These are phyloP conservation scores for Struthidea cinerea DNA, from an alignment of 2,113 vertebrate genomes.

Conservation along the genomic window DNA sequence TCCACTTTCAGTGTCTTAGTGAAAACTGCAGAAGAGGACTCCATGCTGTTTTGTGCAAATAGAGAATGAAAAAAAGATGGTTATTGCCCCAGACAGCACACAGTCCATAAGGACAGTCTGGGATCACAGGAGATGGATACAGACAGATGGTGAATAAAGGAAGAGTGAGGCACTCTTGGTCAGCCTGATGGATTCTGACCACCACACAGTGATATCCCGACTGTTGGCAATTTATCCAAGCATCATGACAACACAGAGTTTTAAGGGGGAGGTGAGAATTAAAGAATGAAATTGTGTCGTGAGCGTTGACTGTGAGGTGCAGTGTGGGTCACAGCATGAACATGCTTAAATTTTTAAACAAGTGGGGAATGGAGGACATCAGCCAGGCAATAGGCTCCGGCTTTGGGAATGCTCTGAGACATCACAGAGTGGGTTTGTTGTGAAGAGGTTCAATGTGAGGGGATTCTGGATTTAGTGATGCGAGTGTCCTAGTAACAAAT, in stretches of 20 bases:
- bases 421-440: not conserved
- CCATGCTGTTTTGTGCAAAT: not conserved
- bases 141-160: conserved; percentile 20
- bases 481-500: not conserved
- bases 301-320: not conserved
- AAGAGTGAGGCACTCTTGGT: not conserved
- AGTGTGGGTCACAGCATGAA: not conserved
- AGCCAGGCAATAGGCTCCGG: rapidly evolving
- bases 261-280: not conserved
- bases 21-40: not conserved
- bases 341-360: not conserved
- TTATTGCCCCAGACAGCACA: not conserved
- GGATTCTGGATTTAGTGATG: not conserved
- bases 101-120: not conserved
- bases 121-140: not conserved
- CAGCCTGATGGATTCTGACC: not conserved
- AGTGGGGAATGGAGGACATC: not conserved
- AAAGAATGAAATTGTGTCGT: not conserved
- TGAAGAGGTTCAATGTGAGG: not conserved
- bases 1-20: not conserved
- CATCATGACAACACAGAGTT: not conserved
- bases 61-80: not conserved
- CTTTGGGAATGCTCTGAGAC: not conserved
- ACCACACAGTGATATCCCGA: not conserved
- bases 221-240: not conserved